Base-by-base conservation (phyloP, 1,140 invertebrate species). In the Bombus sylvicola region DNA sequence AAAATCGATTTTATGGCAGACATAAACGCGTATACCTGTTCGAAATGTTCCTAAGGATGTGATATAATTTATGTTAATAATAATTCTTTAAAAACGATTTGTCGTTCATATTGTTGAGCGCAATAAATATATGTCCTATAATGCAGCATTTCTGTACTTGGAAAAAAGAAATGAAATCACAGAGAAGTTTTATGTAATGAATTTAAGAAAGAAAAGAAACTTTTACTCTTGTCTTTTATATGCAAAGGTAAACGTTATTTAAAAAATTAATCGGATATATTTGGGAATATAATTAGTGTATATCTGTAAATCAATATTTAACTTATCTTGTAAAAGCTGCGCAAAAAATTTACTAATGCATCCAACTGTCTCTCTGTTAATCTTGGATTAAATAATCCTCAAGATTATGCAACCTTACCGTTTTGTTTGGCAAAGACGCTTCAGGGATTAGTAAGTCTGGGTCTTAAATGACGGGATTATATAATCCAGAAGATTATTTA, bases 381-480 rank as follows among this genome's bases (percentile, higher is more conserved):
- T 86, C 83, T 77, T 75, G 83, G 84, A 90, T 90, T 83, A 90
- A 90, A 68, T 87, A 88, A 90, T 90, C 89, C 69, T 57, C 4
- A 76, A 87, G 89, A 91, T 91, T 90, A 90, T 78, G 80, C 86
- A 91, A 90, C 77, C 87, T 79, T 83, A 72, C 71, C 87, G 87
- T 90, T 91, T 91, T 90, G 87, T 90, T 90, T 88, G 89, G 66
- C 66, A 82, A 90, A 80, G 84, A 69, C 81, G 87, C 86, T 90
- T 77, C 83, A 72, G 81, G 81, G 87, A 91, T 91, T 90, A 91
- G 84, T 82, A 83, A 88, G 84, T 88, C 81, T 85, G 88, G 90
- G 87, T 88, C 89, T 82, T 85, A 90, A 91, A 91, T 88, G 89
- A 86, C 78, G 73, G 89, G 89, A 91, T 91, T 91, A 88, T 90